phyloP scores from a whole-genome alignment of 2,797 vertebrate genomes.

The Nasua narica region DNA sequence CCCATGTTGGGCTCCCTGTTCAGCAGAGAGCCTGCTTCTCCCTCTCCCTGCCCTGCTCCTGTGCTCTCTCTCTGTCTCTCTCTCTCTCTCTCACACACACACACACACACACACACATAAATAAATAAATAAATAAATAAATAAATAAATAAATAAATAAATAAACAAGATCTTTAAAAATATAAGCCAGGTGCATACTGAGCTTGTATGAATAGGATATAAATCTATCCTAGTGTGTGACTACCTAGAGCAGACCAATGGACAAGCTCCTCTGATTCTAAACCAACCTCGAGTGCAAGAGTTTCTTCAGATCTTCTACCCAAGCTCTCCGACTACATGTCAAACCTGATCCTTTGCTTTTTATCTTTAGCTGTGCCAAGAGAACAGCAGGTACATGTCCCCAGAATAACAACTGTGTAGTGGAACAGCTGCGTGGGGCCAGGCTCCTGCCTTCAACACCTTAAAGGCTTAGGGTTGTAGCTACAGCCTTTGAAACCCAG shows the following conservation, averaged over 20 bases:
- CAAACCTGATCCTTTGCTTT: slow-evolving; percentile 26
- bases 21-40: no score
- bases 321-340: not conserved
- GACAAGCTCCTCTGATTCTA: not conserved
- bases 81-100: no score
- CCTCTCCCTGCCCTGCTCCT: no score
- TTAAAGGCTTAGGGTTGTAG: not conserved
- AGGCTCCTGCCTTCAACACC: slow-evolving; percentile 3
- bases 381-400: slow-evolving; percentile 34
- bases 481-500: slow-evolving; percentile 35
- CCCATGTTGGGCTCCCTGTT: no score
- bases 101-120: no score
- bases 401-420: slow-evolving; percentile 41
- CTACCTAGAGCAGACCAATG: not conserved
- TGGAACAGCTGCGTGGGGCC: slow-evolving; percentile 35
- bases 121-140: no score
- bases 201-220: not conserved
- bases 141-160: no score
- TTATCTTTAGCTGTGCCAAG: slow-evolving; percentile 4
- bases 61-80: no score
- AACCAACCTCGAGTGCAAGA: not conserved
- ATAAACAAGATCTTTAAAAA: not conserved
- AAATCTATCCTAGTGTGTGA: not conserved
- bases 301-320: slow-evolving; percentile 7
- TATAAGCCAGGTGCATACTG: not conserved